Conservation (phyloP, 2,888 invertebrate species). For the Lampropteryx suffumata region DNA sequence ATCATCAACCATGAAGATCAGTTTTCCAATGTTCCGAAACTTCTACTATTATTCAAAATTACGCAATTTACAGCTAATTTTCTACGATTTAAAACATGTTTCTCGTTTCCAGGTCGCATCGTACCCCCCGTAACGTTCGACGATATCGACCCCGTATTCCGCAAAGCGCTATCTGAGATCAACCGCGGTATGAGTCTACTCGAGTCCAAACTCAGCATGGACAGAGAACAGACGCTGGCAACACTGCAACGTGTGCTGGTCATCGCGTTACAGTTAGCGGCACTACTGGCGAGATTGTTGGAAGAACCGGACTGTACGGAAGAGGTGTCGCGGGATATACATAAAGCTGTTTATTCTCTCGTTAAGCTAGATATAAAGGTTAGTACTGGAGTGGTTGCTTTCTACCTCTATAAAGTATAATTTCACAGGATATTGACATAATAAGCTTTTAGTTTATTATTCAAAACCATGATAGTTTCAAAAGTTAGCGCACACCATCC, state of each 20-base stretch:
- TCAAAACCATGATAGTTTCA: too few relatives aligned
- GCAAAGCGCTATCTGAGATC: constrained; percentile 90
- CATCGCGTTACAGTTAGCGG: constrained; percentile 92
- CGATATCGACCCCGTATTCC: constrained; percentile 92
- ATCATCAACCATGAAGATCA: too few relatives aligned
- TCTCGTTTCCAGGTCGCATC: constrained; percentile 78
- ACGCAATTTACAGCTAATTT: too few relatives aligned
- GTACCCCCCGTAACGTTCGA: constrained; percentile 91
- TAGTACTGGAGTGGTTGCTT: too few relatives aligned
- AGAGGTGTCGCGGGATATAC: constrained; percentile 82
- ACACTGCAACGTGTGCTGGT: constrained; percentile 93
- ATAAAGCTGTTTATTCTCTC: constrained; percentile 89
- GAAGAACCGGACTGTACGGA: constrained; percentile 80
- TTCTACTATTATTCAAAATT: too few relatives aligned
- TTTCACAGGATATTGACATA: too few relatives aligned
- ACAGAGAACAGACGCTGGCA: constrained; percentile 86
- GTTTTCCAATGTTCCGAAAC: too few relatives aligned
- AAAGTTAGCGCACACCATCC: too few relatives aligned
- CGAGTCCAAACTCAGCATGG: constrained; percentile 83
- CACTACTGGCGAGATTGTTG: constrained; percentile 86
- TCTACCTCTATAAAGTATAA: too few relatives aligned
- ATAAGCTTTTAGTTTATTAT: too few relatives aligned
- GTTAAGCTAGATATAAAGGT: constrained; percentile 88
- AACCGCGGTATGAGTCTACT: constrained; percentile 85
- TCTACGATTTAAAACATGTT: background rate